Base-by-base conservation (phyloP, 2,113 vertebrate species). In the Indicator indicator region DNA sequence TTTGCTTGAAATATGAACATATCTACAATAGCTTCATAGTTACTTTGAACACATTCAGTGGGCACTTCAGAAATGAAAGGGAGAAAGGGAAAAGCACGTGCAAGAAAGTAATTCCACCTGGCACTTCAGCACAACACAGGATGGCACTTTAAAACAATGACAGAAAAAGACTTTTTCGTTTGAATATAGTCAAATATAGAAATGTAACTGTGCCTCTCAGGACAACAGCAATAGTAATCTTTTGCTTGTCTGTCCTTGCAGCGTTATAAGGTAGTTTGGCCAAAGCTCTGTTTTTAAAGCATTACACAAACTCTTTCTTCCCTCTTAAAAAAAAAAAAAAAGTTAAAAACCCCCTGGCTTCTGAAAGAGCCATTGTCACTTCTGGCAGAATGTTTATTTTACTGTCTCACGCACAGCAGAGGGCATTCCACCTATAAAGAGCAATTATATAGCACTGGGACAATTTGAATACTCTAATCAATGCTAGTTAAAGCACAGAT, bases 391-490 rank as follows among this genome's bases (percentile, higher is more conserved):
- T 96, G 96, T 96, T 98, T 98, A 96, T 97, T 97, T 97, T 97
- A 95, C 84, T 69, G 91, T 91, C 96, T 96, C 94, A 93, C 63
- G 93, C 91, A 80, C 78, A 78, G 93, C 52, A 38, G 94, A 95
- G 93, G 94, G 86, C 90, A 97, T 96, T 97, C 89, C 94, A 96
- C 97, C 96, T 97, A 95, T 91, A 97, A 97, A 97, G 95, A 95
- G 86, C 86, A 95, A 98, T 96, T 97, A 94, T n/a, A 91, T 82
- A 94, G 88, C 82, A 18, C 85, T 52, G 92, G 90, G 88, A 93
- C 86, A 94, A 97, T 97, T 82, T 97, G 97, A 97, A 97, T 97
- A 94, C 94, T 89, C 96, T 95, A 97, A 97, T 98, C 97, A 97
- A 94, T 96, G 97, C 91, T 93, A 85, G 94, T 96, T 97, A 97